Conservation (phyloP, 2,113 vertebrate species). For the Psilopogon haemacephalus region DNA sequence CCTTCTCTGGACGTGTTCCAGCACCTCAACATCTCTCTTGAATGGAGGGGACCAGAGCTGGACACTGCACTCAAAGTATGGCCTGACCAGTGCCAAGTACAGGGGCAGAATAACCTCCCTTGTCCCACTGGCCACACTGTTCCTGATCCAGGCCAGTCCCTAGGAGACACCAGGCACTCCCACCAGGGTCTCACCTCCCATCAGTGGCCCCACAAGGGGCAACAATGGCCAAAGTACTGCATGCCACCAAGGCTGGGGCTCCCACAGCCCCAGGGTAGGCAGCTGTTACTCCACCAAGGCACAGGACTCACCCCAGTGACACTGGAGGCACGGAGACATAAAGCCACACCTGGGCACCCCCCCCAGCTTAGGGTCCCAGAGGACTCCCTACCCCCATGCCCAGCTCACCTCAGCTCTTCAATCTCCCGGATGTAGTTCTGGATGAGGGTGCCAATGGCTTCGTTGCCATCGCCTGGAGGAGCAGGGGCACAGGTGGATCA, state of each 20-base stretch:
- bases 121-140: too few relatives aligned
- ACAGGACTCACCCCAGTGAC: fast-evolving
- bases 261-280: not conserved
- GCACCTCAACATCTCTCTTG: too few relatives aligned
- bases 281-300: not conserved
- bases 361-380: fast-evolving
- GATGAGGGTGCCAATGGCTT: constrained; percentile 90
- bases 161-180: not conserved
- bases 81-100: too few relatives aligned
- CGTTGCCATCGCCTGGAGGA: constrained; percentile 84
- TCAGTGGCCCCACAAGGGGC: not conserved
- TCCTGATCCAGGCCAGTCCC: too few relatives aligned
- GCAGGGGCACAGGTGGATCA: not conserved
- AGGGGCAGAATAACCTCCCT: too few relatives aligned
- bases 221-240: not conserved
- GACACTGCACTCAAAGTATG: too few relatives aligned
- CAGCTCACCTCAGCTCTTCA: constrained; percentile 87
- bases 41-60: too few relatives aligned
- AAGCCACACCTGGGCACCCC: not conserved
- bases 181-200: not conserved
- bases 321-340: fast-evolving
- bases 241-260: not conserved
- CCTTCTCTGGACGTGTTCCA: too few relatives aligned
- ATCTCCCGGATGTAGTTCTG: constrained; percentile 97
- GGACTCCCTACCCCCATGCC: fast-evolving